These are phyloP conservation scores for Vidua chalybeata DNA, from an alignment of 2,113 vertebrate genomes.

Conservation along the genomic window DNA sequence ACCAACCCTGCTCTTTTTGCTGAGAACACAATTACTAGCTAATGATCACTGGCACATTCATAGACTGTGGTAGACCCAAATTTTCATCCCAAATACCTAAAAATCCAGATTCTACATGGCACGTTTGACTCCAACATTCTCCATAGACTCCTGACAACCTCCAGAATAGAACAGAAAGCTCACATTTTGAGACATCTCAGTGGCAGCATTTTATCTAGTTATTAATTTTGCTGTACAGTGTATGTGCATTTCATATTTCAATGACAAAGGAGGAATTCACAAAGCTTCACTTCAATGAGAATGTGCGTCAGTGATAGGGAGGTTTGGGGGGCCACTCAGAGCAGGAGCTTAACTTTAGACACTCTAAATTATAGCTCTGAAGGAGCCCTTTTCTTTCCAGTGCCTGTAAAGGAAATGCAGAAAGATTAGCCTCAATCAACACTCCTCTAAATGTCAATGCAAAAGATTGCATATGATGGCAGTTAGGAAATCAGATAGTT, in stretches of 20 bases:
- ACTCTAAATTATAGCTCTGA: neutral
- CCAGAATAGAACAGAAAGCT: neutral
- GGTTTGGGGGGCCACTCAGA: neutral
- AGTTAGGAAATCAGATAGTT: slow-evolving; percentile 27
- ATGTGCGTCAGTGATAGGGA: accelerated
- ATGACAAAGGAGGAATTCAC: slow-evolving; percentile 1
- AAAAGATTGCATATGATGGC: neutral
- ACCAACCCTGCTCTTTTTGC: neutral
- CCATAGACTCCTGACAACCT: neutral
- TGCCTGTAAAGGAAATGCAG: slow-evolving; percentile 22
- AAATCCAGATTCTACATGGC: neutral
- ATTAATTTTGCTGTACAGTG: neutral
- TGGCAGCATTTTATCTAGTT: neutral
- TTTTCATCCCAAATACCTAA: neutral
- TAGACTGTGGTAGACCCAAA: neutral
- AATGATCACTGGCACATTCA: neutral
- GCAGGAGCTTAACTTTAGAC: slow-evolving; percentile 6
- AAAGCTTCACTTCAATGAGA: neutral
- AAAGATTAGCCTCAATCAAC: slow-evolving; percentile 46
- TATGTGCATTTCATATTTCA: neutral
- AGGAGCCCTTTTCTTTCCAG: slow-evolving; percentile 29
- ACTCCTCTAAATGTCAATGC: neutral
- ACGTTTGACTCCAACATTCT: neutral
- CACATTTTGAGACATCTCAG: neutral
- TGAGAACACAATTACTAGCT: neutral